These are phyloP conservation scores for Cheilosia grossa DNA, from an alignment of 2,888 invertebrate genomes.

Conservation along the genomic window DNA sequence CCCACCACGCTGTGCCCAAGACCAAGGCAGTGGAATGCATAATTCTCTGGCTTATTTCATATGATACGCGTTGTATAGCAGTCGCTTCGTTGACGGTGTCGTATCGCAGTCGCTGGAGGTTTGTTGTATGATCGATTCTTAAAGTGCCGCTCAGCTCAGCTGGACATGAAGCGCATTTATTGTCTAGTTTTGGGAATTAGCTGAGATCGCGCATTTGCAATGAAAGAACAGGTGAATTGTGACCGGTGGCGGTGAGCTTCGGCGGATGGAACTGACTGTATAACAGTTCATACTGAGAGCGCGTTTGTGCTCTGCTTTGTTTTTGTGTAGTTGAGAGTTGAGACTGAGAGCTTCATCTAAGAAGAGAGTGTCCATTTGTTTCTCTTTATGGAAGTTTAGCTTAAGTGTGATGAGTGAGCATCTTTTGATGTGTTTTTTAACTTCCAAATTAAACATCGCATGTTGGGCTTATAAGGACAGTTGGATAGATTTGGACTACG, in stretches of 20 bases:
- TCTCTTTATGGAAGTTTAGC: slow-evolving; percentile 13
- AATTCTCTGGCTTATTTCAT: slow-evolving; percentile 68
- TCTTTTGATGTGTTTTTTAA: not conserved
- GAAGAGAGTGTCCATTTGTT: slow-evolving; percentile 27
- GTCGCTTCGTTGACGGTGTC: slow-evolving; percentile 6
- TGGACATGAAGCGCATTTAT: slow-evolving; percentile 27
- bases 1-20: slow-evolving; percentile 54
- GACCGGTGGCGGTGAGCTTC: slow-evolving; percentile 23
- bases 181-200: slow-evolving; percentile 9
- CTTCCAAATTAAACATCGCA: not conserved
- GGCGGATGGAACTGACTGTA: slow-evolving; percentile 17
- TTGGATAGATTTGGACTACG: no score
- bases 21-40: slow-evolving; percentile 59
- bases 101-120: not conserved
- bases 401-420: not conserved
- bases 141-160: slow-evolving; percentile 28
- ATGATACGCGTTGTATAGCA: slow-evolving; percentile 15
- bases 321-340: slow-evolving; percentile 3
- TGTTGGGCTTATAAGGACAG: no score
- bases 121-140: slow-evolving; percentile 43
- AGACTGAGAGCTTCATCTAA: not conserved
- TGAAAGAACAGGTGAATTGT: slow-evolving; percentile 24
- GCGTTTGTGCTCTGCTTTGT: slow-evolving; percentile 2
- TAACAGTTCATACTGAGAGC: slow-evolving; percentile 39
- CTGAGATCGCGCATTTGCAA: not conserved